Evolutionary conservation across 2,888 invertebrate genomes (phyloP).

Genomic region (Cryptosula pallasiana): DNA sequence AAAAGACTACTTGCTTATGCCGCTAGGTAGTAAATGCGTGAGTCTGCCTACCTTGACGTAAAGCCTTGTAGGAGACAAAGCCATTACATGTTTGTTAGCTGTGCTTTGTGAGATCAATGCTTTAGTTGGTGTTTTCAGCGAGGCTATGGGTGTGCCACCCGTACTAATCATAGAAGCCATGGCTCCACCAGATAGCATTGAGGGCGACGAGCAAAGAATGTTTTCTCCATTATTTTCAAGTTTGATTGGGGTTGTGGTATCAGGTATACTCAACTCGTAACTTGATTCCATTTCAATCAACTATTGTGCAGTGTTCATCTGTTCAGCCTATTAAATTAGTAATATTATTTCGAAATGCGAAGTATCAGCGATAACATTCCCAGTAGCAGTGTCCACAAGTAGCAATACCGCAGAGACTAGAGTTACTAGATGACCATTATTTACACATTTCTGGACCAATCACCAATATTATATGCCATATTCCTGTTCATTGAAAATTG

Average conservation of each 20-base stretch:
- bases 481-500: no score
- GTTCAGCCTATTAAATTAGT: no score
- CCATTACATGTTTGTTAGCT: background rate
- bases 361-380: no score
- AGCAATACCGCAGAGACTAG: no score
- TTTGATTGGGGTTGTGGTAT: background rate
- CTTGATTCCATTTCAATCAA: background rate
- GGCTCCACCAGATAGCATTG: background rate
- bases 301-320: no score
- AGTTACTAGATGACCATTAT: no score
- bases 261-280: background rate
- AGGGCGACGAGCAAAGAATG: background rate
- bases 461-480: no score
- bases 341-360: no score
- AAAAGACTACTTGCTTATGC: no score
- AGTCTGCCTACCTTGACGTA: slow-evolving; percentile 8
- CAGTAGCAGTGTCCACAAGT: no score
- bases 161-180: background rate
- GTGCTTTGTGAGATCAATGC: background rate
- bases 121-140: slow-evolving; percentile 16
- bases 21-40: no score
- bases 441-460: no score
- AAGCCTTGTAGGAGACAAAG: background rate
- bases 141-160: background rate
- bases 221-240: background rate